Percentiles rank a stretch among this genome's conserved stretches.
Evolutionary conservation across 2,888 invertebrate genomes (phyloP).

Genomic region (Macrophya alboannulata): DNA sequence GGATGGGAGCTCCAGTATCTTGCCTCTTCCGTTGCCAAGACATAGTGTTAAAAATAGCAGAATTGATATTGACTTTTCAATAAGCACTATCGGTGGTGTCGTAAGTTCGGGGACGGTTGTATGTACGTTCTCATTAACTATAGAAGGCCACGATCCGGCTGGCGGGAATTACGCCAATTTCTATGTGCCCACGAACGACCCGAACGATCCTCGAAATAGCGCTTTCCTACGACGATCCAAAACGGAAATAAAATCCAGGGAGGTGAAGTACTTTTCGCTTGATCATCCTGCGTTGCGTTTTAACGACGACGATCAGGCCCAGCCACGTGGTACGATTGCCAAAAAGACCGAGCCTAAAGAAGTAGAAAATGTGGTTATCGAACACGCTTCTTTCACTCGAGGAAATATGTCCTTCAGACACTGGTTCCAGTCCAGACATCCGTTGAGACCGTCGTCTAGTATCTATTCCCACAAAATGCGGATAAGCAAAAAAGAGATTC

Average conservation of each 20-base stretch:
- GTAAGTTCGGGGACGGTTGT: conserved; percentile 71
- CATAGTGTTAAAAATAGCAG: conserved; percentile 68
- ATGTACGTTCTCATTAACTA: conserved; percentile 70
- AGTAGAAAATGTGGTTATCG: conserved; percentile 73
- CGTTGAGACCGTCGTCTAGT: conserved; percentile 68
- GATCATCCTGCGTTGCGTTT: conserved; percentile 68
- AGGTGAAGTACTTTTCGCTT: conserved; percentile 71
- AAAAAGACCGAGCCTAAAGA: conserved; percentile 63
- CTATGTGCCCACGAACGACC: conserved; percentile 70
- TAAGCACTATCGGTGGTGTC: conserved; percentile 65
- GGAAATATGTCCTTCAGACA: conserved; percentile 71
- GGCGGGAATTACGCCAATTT: conserved; percentile 55
- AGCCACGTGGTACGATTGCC: neutral
- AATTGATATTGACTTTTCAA: conserved; percentile 74
- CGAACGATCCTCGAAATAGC: conserved; percentile 73
- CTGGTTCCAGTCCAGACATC: conserved; percentile 70
- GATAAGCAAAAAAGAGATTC: conserved; percentile 70
- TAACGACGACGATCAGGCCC: neutral
- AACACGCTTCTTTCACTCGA: conserved; percentile 72
- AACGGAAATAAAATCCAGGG: conserved; percentile 57
- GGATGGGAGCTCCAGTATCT: conserved; percentile 65
- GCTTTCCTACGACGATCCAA: conserved; percentile 63
- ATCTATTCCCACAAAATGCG: conserved; percentile 64
- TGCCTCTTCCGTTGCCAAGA: conserved; percentile 75
- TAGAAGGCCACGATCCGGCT: conserved; percentile 55